Evolutionary conservation across 2,888 invertebrate species (phyloP).

Genomic region (Tryphoninae sp.): DNA sequence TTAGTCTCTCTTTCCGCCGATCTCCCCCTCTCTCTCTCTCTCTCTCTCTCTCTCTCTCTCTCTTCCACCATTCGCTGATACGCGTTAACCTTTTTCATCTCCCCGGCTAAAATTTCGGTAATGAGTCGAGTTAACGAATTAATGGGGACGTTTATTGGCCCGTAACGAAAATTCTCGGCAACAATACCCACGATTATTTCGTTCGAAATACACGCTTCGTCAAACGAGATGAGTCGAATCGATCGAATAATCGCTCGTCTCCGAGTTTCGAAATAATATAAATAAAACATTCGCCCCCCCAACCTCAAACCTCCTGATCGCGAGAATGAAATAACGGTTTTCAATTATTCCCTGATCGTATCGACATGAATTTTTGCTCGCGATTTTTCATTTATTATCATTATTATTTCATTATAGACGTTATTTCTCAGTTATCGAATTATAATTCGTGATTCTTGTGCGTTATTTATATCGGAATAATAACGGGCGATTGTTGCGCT

Average conservation of each 20-base stretch:
- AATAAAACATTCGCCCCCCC: conserved; percentile 6
- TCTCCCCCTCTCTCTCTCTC: not conserved
- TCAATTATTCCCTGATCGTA: too few relatives aligned
- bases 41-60: not conserved
- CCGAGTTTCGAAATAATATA: not conserved
- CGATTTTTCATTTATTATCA: too few relatives aligned
- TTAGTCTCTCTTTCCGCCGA: not conserved
- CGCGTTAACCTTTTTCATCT: conserved; percentile 4
- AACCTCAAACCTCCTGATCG: too few relatives aligned
- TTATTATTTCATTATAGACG: too few relatives aligned
- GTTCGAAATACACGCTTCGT: conserved; percentile 32
- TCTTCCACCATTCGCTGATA: not conserved
- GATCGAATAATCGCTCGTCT: conserved; percentile 12
- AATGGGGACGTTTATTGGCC: conserved; percentile 63
- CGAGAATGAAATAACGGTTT: too few relatives aligned
- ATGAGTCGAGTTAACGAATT: conserved; percentile 63
- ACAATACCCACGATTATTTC: conserved; percentile 28
- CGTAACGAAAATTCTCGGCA: conserved; percentile 52
- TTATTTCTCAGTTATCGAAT: too few relatives aligned
- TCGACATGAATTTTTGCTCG: too few relatives aligned
- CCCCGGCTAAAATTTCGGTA: conserved; percentile 26
- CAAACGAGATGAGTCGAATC: conserved; percentile 24
- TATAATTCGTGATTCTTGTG: too few relatives aligned
- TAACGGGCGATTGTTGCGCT: too few relatives aligned
- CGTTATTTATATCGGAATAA: too few relatives aligned